These are phyloP conservation scores for Chloropsis hardwickii DNA, from an alignment of 2,113 vertebrate genomes.

Conservation along the genomic window DNA sequence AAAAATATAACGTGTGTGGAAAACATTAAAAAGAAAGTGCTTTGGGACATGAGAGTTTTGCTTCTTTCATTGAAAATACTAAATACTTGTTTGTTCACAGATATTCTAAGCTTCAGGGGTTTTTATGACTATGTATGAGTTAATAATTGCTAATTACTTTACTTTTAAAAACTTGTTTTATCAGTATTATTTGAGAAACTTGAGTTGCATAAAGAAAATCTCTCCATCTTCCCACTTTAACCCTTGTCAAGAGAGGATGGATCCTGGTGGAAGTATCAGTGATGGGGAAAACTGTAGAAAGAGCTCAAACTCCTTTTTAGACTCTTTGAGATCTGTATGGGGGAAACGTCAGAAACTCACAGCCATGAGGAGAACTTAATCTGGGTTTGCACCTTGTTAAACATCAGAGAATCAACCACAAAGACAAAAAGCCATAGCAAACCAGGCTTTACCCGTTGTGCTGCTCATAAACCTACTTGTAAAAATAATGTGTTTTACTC, in stretches of 20 bases:
- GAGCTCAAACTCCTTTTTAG: neutral
- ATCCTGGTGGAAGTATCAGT: neutral
- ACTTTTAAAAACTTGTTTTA: neutral
- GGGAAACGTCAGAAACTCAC: neutral
- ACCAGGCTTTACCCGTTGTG: neutral
- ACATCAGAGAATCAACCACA: neutral
- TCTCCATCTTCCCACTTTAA: neutral
- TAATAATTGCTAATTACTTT: neutral
- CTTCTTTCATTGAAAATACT: neutral
- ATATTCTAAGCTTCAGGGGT: neutral
- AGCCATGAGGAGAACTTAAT: neutral
- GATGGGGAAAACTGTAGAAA: neutral
- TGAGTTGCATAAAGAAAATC: neutral
- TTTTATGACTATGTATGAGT: neutral
- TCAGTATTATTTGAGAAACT: neutral
- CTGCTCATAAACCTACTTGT: slow-evolving; percentile 1
- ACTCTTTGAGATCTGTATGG: neutral
- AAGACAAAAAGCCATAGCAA: neutral
- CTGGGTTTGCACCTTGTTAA: slow-evolving; percentile 8
- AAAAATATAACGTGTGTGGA: neutral
- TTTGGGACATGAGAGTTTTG: neutral
- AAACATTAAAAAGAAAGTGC: neutral
- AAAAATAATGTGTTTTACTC: neutral
- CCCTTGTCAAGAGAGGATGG: neutral
- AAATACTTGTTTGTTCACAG: neutral